Evolutionary conservation across 2,797 vertebrate species (phyloP), one percentile per base, ranked within the genome.

Genomic region (Choloepus didactylus): DNA sequence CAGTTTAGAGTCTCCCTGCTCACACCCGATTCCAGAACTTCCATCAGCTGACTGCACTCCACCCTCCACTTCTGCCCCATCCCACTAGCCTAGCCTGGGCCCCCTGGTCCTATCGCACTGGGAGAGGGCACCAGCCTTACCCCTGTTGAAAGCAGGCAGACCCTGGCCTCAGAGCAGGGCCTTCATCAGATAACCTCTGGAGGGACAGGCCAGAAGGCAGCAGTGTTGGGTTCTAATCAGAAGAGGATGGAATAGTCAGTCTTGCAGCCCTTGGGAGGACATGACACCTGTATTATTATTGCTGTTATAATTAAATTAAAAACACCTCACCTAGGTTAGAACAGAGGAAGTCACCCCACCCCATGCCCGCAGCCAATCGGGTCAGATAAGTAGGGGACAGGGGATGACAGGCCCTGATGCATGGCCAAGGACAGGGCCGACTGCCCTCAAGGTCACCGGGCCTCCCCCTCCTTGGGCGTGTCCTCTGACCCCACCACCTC

Each of bases 401-500:
- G 54, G 69, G 35, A 35, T 84, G 87, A 94, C 35, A 35, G 64
- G 29, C 62, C 35, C 44, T 29, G 70, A 72, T 80, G 56, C 21
- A 14, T 54, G 44, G 77, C 19, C 66, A 92, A 87, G 93, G 76
- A 82, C 85, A 88, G 62, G 73, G 70, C 54, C 35, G 25, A n/a
- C 79, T 86, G 75, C 41, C 82, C 75, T 93, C 95, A 97, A 97
- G 96, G 94, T 97, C 94, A 94, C 49, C 12, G 18, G 88, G 54
- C 93, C 76, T 82, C 76, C 91, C 46, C 73, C 81, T 86, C 38
- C 41, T 84, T 60, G 88, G 96, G 76, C 1, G 46, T 84, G 86
- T 91, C 91, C 85, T 83, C 95, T n/a, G 66, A 88, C 94, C 95
- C 64, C 38, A 11, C 95, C 92, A 85, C 91, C 81, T 88, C 92